Conservation (phyloP, 2,797 vertebrate genomes). For the Oreochromis mossambicus region DNA sequence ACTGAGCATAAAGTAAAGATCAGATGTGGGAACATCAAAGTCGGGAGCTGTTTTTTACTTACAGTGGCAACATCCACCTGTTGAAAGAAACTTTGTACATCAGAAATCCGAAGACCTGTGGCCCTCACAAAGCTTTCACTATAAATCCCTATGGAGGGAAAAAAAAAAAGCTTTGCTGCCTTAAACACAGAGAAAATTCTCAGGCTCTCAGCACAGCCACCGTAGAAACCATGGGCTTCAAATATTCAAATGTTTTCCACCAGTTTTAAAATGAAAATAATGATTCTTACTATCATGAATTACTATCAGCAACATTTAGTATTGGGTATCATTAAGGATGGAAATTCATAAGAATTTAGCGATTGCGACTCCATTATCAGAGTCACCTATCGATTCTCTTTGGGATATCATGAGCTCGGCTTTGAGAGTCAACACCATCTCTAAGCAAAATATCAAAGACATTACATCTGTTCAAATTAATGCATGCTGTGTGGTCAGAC, state of each 20-base stretch:
- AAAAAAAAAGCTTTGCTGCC: not conserved
- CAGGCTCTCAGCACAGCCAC: not conserved
- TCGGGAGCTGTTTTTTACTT: not conserved
- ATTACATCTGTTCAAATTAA: not conserved
- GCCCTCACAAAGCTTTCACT: not conserved
- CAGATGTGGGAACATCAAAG: not conserved
- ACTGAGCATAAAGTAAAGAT: not conserved
- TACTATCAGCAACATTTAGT: not conserved
- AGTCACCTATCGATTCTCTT: not conserved
- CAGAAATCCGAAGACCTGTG: not conserved
- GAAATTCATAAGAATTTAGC: not conserved
- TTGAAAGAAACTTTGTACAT: not conserved
- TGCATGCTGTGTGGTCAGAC: not conserved
- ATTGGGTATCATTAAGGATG: not conserved
- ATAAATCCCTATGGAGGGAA: not conserved
- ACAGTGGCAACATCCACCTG: not conserved
- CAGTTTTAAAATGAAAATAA: not conserved
- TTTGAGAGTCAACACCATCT: not conserved
- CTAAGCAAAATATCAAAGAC: not conserved
- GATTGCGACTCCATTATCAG: fast-evolving
- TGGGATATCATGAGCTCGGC: not conserved
- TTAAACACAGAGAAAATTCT: not conserved
- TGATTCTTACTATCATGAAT: not conserved
- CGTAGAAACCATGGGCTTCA: not conserved
- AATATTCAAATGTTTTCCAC: not conserved